Evolutionary conservation across 2,888 invertebrate genomes (phyloP), one percentile per base, ranked within the genome.

Genomic region (Hedychridium roseum): DNA sequence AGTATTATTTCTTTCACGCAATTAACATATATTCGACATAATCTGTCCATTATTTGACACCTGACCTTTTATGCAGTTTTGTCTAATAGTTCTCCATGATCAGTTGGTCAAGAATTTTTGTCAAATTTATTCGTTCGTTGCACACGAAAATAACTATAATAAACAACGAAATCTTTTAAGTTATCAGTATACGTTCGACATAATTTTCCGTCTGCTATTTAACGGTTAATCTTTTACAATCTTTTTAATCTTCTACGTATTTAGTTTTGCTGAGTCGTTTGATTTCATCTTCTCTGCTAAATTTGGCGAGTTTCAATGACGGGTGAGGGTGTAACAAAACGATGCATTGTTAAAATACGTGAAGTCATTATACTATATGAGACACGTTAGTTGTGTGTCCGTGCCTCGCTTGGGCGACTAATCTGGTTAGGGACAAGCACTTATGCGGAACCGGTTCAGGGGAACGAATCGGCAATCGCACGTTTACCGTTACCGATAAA

Each of bases 401-500:
- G n/a, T n/a, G n/a, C n/a, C n/a, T n/a, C n/a, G n/a, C n/a, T n/a
- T n/a, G n/a, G n/a, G n/a, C n/a, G n/a, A n/a, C n/a, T n/a, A n/a
- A n/a, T n/a, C n/a, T 27, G 9, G 5, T 27, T 27, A 12, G 2
- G 4, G 28, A 21, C 9, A 35, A 35, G 12, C 44, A 32, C 36
- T 4, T 32, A 9, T 7, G 45, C 31, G 37, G 30, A 57, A 51
- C 59, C 32, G 37, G 54, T 48, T 52, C 43, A 35, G 47, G 48
- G n/a, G n/a, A 31, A 45, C 31, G 40, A 59, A 52, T 48, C 42
- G 14, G 31, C 35, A 28, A 43, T 36, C 30, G 14, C 39, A 39
- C 26, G 50, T 66, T 55, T 54, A 58, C 60, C 54, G 60, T 64
- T 58, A 49, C 26, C 38, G 68, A 68, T 68, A 68, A 55, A 47